Percentiles rank a stretch among this genome's conserved stretches.
Conservation (phyloP, 2,888 invertebrate genomes). For the Apodemia mormo region DNA sequence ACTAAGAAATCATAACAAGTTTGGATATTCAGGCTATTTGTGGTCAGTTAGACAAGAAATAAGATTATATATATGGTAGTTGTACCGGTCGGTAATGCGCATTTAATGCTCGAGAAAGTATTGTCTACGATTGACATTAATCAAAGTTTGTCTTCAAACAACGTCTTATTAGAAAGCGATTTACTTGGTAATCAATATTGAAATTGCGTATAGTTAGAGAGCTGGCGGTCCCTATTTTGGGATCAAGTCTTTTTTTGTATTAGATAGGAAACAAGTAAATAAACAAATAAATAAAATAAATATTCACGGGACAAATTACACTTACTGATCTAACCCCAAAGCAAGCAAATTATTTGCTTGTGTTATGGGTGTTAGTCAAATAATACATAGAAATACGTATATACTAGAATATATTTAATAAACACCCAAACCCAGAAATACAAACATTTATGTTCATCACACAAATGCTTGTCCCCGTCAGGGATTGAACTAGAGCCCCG, state of each 20-base stretch:
- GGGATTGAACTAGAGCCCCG: too few relatives aligned
- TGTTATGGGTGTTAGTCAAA: too few relatives aligned
- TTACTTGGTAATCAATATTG: constrained; percentile 13
- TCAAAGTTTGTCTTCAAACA: constrained; percentile 7
- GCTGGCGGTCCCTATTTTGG: background rate
- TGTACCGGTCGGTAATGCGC: constrained; percentile 6
- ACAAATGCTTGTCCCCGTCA: too few relatives aligned
- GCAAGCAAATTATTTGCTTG: too few relatives aligned
- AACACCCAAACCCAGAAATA: too few relatives aligned
- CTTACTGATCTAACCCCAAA: too few relatives aligned
- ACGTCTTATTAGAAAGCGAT: constrained; percentile 14
- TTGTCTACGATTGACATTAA: constrained; percentile 12
- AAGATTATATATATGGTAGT: background rate
- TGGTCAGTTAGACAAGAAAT: constrained; percentile 4
- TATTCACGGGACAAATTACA: too few relatives aligned
- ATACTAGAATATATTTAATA: too few relatives aligned
- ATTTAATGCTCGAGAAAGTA: constrained; percentile 14
- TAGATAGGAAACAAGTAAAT: too few relatives aligned
- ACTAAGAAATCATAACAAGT: background rate
- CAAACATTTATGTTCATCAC: too few relatives aligned
- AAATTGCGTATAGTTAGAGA: background rate
- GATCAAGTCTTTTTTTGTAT: background rate
- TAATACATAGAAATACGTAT: too few relatives aligned
- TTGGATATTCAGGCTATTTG: constrained; percentile 6
- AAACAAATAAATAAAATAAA: too few relatives aligned